Evolutionary conservation across 2,888 invertebrate species (phyloP), one percentile per base, ranked within the genome.

Genomic region (Panopea generosa): DNA sequence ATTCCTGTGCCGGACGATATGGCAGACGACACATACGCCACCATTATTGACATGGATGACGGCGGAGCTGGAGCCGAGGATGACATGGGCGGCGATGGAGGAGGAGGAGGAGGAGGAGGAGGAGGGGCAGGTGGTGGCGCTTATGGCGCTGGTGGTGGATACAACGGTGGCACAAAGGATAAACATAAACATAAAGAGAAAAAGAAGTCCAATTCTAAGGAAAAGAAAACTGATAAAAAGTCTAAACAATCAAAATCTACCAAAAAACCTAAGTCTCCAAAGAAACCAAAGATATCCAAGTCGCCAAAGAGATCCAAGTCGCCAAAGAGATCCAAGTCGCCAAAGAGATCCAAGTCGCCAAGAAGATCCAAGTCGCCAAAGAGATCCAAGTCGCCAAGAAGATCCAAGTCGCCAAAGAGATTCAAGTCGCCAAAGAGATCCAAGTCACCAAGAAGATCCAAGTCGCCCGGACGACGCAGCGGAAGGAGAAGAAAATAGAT

Each of bases 231-330:
- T 22, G 33, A 66, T 20, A 73, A 55, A 38, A 33, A 59, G 14
- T 66, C 60, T 27, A 67, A 55, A 61, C 63, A 66, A 47, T 59
- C 71, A 3, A 79, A 72, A n/a, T 67, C 74, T 2, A 33, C 71
- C 0, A 60, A 40, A 3, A 59, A 72, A 53, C 4, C 26, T 18
- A 18, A 29, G 14, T 55, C 45, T 47, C 18, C 4, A 20, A 61
- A 57, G 40, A 60, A 52, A 18, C 27, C 50, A 18, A 53, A 59
- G 62, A 43, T 50, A 18, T 59, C 18, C 26, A 29, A 20, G 72
- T 38, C 56, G 29, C 40, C 22, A 14, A 55, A 55, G n/a, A 55
- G 29, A 29, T 2, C 2, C 24, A 29, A 29, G 16, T 26, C 29
- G 11, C n/a, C 6, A 56, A 57, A 67, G n/a, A 43, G 45, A 29